Base-by-base conservation (phyloP, 2,113 vertebrate species). In the Eleginops maclovinus region DNA sequence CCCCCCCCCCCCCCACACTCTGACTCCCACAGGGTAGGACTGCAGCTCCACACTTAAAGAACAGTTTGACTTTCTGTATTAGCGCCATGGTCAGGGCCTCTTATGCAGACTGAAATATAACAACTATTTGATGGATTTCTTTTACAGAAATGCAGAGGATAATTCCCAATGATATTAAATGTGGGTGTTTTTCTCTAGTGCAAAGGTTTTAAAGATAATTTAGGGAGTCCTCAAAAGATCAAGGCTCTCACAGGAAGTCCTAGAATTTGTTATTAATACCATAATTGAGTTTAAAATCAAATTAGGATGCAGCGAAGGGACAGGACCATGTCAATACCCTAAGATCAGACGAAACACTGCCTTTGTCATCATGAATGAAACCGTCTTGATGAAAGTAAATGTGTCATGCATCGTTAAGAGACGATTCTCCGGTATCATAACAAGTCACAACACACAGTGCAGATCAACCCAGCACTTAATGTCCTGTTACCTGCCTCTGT, bases 1-100 rank as follows among this genome's bases (percentile, higher is more conserved):
- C 81, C 79, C 87, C 77, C 78, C 80, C 77, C 80, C 87, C 78
- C 77, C 82, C 76, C 80, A 86, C 87, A 77, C 85, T 84, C 58
- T 44, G 75, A 92, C 88, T 88, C 87, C 90, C 78, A 81, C 83
- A 74, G 85, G 43, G 81, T 67, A 70, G 64, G 19, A 50, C 60
- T 44, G 4, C 1, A 64, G 66, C 31, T 19, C 19, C 24, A 72
- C 62, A 3, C 36, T 49, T 71, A 36, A 53, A 69, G 50, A 58
- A 68, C 31, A 67, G 49, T 68, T 22, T 77, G 79, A 58, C 75
- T 36, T 78, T 65, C 70, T 68, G 50, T 56, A 72, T 75, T 47
- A 71, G 81, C 58, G 41, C 47, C 41, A n/a, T 56, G 72, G 56
- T 75, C 50, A 46, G 21, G 9, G 56, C 44, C 22, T 40, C 31